Conservation (phyloP, 2,888 invertebrate species). For the Cybosia mesomella region DNA sequence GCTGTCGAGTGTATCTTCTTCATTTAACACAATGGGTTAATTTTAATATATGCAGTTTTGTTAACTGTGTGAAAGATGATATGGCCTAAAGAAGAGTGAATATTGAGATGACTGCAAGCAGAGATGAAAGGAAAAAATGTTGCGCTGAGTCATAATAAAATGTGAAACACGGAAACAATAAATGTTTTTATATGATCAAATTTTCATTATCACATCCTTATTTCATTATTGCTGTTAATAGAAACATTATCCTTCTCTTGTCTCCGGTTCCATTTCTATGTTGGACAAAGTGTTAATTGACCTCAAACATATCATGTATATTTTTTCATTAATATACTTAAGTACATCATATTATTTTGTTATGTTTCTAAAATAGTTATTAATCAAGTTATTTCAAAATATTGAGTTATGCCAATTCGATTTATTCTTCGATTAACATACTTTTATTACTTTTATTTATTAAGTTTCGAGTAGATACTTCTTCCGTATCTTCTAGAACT, state of each 20-base stretch:
- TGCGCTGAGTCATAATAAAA: too few species aligned
- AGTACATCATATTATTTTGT: background rate
- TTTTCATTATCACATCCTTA: too few species aligned
- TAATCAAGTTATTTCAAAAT: background rate
- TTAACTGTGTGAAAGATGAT: background rate
- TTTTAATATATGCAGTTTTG: background rate
- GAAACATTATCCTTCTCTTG: too few species aligned
- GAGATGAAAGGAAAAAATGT: too few species aligned
- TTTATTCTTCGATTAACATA: background rate
- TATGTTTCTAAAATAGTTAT: background rate
- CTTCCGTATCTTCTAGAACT: slow-evolving; percentile 14
- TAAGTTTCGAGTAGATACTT: slow-evolving; percentile 10
- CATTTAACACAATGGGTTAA: background rate
- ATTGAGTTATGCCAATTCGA: background rate
- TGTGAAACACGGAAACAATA: too few species aligned
- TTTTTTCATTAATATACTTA: background rate
- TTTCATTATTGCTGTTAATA: too few species aligned
- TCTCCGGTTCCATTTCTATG: too few species aligned
- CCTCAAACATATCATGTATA: background rate
- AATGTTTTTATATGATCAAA: too few species aligned
- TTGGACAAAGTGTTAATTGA: too few species aligned
- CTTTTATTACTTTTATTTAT: slow-evolving; percentile 11
- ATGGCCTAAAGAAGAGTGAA: too few species aligned
- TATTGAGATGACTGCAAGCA: too few species aligned
- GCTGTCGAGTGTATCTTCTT: slow-evolving; percentile 32